Conservation (phyloP, 2,888 invertebrate species). For the Lasioglossum morio region DNA sequence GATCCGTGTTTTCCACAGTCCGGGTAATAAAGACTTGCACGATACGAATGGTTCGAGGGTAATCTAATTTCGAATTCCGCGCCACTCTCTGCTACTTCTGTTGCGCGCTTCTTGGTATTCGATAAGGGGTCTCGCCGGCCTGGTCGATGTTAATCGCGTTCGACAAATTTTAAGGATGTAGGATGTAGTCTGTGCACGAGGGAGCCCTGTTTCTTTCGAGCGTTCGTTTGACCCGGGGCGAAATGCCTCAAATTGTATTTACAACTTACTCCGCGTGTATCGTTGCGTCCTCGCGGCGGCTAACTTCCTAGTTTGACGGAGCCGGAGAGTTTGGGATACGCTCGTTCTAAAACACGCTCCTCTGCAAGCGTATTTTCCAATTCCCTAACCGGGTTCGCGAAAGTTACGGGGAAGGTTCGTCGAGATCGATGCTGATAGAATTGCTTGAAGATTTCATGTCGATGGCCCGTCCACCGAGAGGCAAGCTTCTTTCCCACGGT, state of each 20-base stretch:
- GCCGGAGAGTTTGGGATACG: constrained; percentile 14
- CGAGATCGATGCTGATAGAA: constrained; percentile 59
- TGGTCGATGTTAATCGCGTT: constrained; percentile 40
- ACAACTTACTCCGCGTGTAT: constrained; percentile 32
- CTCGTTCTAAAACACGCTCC: neutral
- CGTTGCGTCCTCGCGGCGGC: constrained; percentile 30
- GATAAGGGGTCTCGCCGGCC: constrained; percentile 25
- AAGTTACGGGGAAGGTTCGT: constrained; percentile 38
- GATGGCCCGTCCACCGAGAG: constrained; percentile 32
- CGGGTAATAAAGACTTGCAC: constrained; percentile 35
- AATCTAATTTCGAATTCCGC: constrained; percentile 46
- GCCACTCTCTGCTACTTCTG: constrained; percentile 6
- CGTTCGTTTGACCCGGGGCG: neutral
- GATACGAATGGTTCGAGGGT: constrained; percentile 2
- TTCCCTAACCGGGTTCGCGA: constrained; percentile 41
- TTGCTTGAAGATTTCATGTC: constrained; percentile 56
- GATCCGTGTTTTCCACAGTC: neutral
- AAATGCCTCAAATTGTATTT: constrained; percentile 43
- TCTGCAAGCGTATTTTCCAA: constrained; percentile 44
- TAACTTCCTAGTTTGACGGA: neutral
- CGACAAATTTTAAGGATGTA: constrained; percentile 13
- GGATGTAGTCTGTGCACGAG: neutral
- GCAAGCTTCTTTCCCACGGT: constrained; percentile 24
- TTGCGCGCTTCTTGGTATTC: constrained; percentile 31
- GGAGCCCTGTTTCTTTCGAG: neutral